phyloP scores from a whole-genome alignment of 2,888 invertebrate species.

The Aromia moschata region DNA sequence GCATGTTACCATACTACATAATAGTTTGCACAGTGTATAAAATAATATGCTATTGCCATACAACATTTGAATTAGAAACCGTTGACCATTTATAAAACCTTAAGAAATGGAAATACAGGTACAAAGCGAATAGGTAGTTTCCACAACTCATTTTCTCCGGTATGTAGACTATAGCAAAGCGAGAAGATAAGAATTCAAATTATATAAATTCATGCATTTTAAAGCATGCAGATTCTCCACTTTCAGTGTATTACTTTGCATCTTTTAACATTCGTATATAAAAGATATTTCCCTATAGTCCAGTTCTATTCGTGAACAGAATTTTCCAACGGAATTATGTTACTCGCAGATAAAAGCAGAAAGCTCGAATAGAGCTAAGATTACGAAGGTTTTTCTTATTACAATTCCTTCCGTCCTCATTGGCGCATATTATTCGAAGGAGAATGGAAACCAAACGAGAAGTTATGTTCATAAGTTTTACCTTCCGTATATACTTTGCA shows the following conservation, averaged over 20 bases:
- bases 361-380: slow-evolving; percentile 49
- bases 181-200: slow-evolving; percentile 50
- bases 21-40: too few relatives aligned
- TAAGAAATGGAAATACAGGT: too few relatives aligned
- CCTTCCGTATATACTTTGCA: slow-evolving; percentile 16
- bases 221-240: slow-evolving; percentile 60
- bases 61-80: too few relatives aligned
- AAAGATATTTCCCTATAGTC: slow-evolving; percentile 61
- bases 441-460: slow-evolving; percentile 52
- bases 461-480: slow-evolving; percentile 47
- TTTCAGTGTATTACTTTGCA: slow-evolving; percentile 60
- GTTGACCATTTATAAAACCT: too few relatives aligned
- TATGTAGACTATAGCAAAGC: slow-evolving; percentile 3
- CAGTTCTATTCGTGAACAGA: slow-evolving; percentile 56
- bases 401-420: slow-evolving; percentile 47
- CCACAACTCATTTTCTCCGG: not conserved
- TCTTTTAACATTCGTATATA: slow-evolving; percentile 60
- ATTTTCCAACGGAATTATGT: slow-evolving; percentile 53
- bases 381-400: slow-evolving; percentile 48
- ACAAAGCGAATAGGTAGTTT: not conserved
- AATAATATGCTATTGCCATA: too few relatives aligned
- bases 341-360: slow-evolving; percentile 56
- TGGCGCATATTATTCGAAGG: slow-evolving; percentile 50
- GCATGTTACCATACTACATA: too few relatives aligned
- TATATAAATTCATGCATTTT: slow-evolving; percentile 61